Conservation (phyloP, 2,113 vertebrate species). For the Myrmecophaga tridactyla region DNA sequence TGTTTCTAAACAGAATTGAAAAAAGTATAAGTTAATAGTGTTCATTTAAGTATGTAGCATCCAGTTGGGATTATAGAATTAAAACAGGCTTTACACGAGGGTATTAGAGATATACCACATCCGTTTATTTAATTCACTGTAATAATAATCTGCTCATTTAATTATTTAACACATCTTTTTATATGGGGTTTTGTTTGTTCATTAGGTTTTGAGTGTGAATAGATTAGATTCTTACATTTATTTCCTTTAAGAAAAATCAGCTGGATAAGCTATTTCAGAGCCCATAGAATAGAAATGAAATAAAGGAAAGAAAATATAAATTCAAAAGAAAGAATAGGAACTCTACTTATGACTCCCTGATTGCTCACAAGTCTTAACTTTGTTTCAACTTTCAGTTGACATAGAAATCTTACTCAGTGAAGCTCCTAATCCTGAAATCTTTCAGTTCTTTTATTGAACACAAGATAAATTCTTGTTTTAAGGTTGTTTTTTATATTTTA, state of each 20-base stretch:
- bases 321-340: neutral
- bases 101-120: constrained; percentile 59
- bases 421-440: neutral
- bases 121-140: constrained; percentile 69
- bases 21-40: constrained; percentile 70
- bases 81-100: constrained; percentile 60
- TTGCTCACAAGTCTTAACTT: neutral
- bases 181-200: constrained; percentile 21
- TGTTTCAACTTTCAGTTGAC: too few relatives aligned
- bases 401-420: neutral
- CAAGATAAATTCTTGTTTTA: neutral
- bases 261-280: constrained; percentile 11
- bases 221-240: constrained; percentile 49
- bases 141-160: constrained; percentile 66
- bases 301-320: neutral
- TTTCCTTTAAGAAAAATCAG: constrained; percentile 47
- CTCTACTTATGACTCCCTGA: neutral
- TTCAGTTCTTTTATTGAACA: constrained; percentile 56
- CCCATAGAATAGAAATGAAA: neutral
- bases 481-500: neutral
- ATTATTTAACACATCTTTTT: constrained; percentile 71
- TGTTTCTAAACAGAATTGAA: constrained; percentile 77
- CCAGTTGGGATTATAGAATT: constrained; percentile 76
- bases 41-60: constrained; percentile 76
- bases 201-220: neutral